phyloP scores from a whole-genome alignment of 2,113 vertebrate genomes.

The Rhadina sibilatrix region DNA sequence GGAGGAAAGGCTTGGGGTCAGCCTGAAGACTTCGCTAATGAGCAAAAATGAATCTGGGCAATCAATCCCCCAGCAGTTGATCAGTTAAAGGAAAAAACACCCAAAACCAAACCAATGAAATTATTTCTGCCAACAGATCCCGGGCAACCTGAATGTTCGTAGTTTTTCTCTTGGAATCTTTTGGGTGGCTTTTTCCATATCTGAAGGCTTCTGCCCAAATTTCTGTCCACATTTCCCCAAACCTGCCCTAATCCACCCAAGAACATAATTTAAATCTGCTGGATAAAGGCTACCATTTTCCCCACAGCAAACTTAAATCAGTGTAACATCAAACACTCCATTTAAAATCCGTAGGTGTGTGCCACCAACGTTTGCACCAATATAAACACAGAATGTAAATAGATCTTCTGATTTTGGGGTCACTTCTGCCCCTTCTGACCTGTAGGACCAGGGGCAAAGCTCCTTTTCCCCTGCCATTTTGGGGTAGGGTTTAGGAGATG shows the following conservation, averaged over 20 bases:
- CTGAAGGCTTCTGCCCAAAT: rapidly evolving
- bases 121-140: background rate
- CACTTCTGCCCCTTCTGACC: background rate
- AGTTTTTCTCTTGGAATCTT: background rate
- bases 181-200: background rate
- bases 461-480: background rate
- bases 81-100: background rate
- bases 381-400: rapidly evolving
- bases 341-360: rapidly evolving
- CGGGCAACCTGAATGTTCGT: rapidly evolving
- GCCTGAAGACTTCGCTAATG: rapidly evolving
- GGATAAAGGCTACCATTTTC: rapidly evolving
- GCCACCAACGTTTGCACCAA: background rate
- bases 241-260: background rate
- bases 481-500: background rate
- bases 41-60: background rate
- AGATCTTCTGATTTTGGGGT: background rate
- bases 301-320: background rate
- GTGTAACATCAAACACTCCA: rapidly evolving
- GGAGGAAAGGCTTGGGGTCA: background rate
- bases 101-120: background rate
- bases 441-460: background rate
- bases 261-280: rapidly evolving
- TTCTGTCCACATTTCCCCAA: background rate
- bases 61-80: background rate